phyloP scores from a whole-genome alignment of 2,888 invertebrate species.

The Alentia gelatinosa region DNA sequence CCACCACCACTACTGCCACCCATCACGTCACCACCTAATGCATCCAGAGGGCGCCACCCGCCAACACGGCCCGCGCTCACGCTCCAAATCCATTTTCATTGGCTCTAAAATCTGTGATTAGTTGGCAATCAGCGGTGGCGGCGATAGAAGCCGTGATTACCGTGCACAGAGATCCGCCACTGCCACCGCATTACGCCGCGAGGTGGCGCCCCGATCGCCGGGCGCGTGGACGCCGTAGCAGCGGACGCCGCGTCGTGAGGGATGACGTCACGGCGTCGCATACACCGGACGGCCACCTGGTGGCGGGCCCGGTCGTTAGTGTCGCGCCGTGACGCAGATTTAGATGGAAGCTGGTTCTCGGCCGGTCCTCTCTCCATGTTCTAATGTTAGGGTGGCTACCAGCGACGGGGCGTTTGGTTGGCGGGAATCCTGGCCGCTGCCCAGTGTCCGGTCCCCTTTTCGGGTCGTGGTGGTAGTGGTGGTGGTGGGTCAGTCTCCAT shows the following conservation, averaged over 20 bases:
- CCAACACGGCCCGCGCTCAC: not conserved
- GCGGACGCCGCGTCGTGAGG: not conserved
- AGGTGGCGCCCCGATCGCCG: not conserved
- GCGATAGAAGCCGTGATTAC: conserved; percentile 21
- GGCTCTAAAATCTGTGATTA: conserved; percentile 21
- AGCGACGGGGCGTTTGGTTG: not conserved
- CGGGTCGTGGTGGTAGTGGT: too few species aligned
- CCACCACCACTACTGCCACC: not conserved
- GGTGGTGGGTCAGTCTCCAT: too few species aligned
- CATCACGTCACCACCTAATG: not conserved
- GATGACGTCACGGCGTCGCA: not conserved
- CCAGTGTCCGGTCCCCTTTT: too few species aligned
- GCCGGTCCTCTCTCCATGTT: not conserved
- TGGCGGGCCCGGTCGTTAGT: not conserved
- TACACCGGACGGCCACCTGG: not conserved
- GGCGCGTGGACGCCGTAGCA: too few species aligned
- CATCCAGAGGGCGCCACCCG: not conserved
- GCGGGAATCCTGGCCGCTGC: too few species aligned
- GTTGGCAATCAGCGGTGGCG: conserved; percentile 4
- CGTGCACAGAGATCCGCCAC: not conserved
- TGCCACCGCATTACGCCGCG: not conserved
- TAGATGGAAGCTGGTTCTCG: not conserved
- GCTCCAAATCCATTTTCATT: conserved; percentile 17
- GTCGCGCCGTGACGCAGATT: not conserved
- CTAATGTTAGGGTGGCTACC: not conserved